Conservation (phyloP, 2,797 vertebrate species). For the Crocodylus rhombifer region DNA sequence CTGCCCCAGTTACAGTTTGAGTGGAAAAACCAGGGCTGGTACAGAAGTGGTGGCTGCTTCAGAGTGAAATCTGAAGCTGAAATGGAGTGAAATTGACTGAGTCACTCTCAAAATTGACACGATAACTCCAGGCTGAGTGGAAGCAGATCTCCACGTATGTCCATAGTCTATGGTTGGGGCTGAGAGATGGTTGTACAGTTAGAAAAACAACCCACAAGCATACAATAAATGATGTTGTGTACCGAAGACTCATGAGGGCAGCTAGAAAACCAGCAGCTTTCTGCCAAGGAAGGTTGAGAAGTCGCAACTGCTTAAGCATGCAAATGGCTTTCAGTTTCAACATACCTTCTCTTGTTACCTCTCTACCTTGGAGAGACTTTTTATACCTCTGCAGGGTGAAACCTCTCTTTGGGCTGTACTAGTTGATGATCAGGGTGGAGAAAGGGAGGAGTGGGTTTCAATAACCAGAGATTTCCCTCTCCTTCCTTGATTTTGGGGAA, state of each 20-base stretch:
- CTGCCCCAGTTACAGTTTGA: background rate
- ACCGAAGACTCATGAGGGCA: background rate
- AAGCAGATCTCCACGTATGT: background rate
- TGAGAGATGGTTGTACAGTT: background rate
- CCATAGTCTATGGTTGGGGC: background rate
- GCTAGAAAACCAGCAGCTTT: background rate
- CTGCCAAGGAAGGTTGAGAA: background rate
- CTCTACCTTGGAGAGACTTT: background rate
- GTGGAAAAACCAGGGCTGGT: background rate
- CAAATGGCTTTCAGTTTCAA: background rate
- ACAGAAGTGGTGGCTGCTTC: background rate
- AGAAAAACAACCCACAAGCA: background rate
- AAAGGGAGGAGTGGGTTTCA: background rate
- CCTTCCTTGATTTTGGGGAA: background rate
- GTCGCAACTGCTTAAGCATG: background rate
- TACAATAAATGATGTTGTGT: background rate
- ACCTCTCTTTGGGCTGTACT: background rate
- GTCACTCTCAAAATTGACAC: fast-evolving
- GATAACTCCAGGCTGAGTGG: background rate
- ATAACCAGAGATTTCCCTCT: background rate
- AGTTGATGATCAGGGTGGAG: background rate
- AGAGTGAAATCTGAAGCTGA: fast-evolving
- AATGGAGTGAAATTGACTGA: background rate
- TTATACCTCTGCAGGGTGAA: background rate
- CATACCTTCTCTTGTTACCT: background rate